Base-by-base conservation (phyloP, 1,140 invertebrate genomes). In the Drosophila watanabei region DNA sequence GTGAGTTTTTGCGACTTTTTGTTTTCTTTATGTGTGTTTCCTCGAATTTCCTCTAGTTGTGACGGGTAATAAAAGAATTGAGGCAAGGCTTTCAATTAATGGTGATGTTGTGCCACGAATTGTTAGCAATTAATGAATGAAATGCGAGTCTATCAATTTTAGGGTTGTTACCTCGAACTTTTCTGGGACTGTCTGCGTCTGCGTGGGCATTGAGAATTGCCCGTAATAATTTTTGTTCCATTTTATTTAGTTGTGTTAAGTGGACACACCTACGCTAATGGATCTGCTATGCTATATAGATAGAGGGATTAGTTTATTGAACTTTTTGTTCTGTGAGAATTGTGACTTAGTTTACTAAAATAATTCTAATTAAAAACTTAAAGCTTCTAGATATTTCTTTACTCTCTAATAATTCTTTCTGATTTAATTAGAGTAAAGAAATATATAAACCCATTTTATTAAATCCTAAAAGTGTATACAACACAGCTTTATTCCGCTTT, bases 21-120 rank as follows among this genome's bases (percentile, higher is more conserved):
- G 51, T 45, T 60, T 49, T 43, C 35, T 16, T 73, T 30, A n/a
- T 70, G 54, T 52, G 41, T 72, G 54, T 61, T 54, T 54, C 43
- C 46, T 43, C 35, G 32, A 76, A n/a, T 68, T 66, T 46, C n/a
- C 18, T 43, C 41, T 60, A 52, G 46, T 49, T 78, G 48, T 86
- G 63, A 32, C 43, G 63, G 54, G 62, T 52, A 63, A 65, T 79
- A 62, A 76, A 70, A 46, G 60, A 84, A 84, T 60, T 64, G 77
- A 76, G 71, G 65, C 71, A 51, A 32, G 77, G 61, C 60, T 71
- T 64, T 60, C 54, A 60, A 82, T 82, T 79, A 86, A 86, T 87
- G 86, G 79, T 82, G 79, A 70, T 84, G 70, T 87, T 86, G 79
- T 82, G 79, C 52, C 83, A 75, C 71, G 85, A 90, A 89, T 89